Conservation (phyloP, 2,888 invertebrate species). For the Bibio marci region DNA sequence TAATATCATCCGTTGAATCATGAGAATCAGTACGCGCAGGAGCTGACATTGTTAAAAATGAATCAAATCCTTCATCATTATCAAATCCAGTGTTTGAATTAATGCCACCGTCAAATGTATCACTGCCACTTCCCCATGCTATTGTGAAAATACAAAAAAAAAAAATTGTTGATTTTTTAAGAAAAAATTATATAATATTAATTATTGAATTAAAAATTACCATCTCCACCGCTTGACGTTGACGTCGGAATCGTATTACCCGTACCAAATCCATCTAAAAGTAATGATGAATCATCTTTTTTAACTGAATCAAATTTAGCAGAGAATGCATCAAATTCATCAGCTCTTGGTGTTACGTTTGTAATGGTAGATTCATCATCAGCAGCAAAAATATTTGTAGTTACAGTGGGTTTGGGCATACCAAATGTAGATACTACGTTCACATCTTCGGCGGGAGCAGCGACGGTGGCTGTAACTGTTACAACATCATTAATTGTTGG, state of each 20-base stretch:
- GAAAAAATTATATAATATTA: background rate
- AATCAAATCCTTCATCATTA: conserved; percentile 58
- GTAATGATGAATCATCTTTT: conserved; percentile 18
- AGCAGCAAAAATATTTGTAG: too few species aligned
- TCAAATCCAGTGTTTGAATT: conserved; percentile 44
- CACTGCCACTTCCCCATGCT: conserved; percentile 24
- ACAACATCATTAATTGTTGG: background rate
- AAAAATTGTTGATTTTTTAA: background rate
- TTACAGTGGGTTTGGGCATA: background rate
- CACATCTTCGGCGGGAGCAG: background rate
- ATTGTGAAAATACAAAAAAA: conserved; percentile 4
- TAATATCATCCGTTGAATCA: conserved; percentile 57
- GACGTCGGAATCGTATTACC: conserved; percentile 10
- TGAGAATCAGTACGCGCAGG: conserved; percentile 49
- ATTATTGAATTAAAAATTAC: conserved; percentile 15
- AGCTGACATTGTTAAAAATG: conserved; percentile 62
- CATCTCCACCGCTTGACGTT: conserved; percentile 16
- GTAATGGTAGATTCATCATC: background rate
- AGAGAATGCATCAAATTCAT: conserved; percentile 75
- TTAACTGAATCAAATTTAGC: conserved; percentile 62
- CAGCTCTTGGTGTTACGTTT: conserved; percentile 25
- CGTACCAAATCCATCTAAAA: conserved; percentile 25
- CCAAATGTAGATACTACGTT: background rate
- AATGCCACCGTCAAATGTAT: conserved; percentile 10
- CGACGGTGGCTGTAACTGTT: conserved; percentile 3